Evolutionary conservation across 2,797 vertebrate species (phyloP).

Genomic region (Gadopsis marmoratus): DNA sequence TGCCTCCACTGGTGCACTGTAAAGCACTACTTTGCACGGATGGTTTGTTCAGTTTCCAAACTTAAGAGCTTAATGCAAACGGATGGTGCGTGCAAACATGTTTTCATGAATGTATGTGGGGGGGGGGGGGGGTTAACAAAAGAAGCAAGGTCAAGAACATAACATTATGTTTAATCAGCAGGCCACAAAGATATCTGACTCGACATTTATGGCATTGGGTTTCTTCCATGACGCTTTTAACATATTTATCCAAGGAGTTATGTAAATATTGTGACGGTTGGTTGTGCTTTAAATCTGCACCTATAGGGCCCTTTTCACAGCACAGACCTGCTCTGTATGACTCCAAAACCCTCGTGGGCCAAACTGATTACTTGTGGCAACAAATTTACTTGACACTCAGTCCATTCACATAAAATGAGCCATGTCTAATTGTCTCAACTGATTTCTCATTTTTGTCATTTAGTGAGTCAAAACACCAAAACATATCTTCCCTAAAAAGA

Average conservation of each 20-base stretch:
- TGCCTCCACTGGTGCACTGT: background rate
- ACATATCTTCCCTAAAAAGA: background rate
- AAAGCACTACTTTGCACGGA: background rate
- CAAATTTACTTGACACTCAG: background rate
- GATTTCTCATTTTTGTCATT: background rate
- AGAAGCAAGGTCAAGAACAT: background rate
- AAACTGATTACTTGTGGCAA: background rate
- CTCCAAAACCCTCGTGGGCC: background rate
- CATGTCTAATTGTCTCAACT: background rate
- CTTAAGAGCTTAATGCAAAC: conserved; percentile 2
- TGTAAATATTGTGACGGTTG: conserved; percentile 17
- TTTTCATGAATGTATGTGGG: conserved; percentile 9
- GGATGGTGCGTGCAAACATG: conserved; percentile 16
- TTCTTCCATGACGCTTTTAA: conserved; percentile 10
- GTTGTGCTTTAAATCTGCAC: background rate
- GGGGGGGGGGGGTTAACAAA: conserved; percentile 10
- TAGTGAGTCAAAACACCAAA: background rate
- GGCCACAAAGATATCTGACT: conserved; percentile 43
- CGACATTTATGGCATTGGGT: conserved; percentile 36
- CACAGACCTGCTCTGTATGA: background rate
- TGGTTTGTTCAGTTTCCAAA: background rate
- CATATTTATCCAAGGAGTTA: conserved; percentile 37
- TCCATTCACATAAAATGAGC: background rate
- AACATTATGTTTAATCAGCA: conserved; percentile 47
- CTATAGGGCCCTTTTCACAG: background rate